Conservation (phyloP, 2,113 vertebrate genomes). For the Verasper variegatus region DNA sequence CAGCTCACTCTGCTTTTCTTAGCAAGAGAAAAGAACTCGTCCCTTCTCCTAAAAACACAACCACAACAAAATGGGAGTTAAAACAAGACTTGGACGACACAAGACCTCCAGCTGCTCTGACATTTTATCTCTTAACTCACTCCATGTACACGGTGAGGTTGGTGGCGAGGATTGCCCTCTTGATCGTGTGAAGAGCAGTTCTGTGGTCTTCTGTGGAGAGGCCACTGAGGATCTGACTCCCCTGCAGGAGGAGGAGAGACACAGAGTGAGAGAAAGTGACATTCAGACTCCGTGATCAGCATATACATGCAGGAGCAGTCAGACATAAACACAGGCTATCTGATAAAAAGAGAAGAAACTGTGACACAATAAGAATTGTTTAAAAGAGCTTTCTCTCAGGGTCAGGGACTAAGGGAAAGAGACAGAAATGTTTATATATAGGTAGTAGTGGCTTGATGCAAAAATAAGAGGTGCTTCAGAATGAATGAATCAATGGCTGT, state of each 20-base stretch:
- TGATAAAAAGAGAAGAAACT: background rate
- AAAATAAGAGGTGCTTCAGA: background rate
- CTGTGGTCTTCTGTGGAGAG: conserved; percentile 90
- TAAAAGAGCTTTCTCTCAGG: too few relatives aligned
- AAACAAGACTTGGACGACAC: background rate
- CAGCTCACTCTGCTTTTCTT: conserved; percentile 86
- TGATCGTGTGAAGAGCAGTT: conserved; percentile 87
- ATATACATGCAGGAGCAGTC: background rate
- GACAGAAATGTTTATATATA: background rate
- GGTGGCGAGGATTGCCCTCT: conserved; percentile 92
- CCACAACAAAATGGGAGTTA: conserved; percentile 5
- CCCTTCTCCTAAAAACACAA: conserved; percentile 68
- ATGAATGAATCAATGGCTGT: background rate
- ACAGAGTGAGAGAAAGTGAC: background rate
- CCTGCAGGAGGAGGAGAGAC: conserved; percentile 75
- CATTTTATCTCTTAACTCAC: conserved; percentile 79
- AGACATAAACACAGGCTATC: background rate
- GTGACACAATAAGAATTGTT: background rate
- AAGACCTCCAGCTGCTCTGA: conserved; percentile 7
- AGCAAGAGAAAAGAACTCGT: conserved; percentile 89
- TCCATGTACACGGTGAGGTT: conserved; percentile 90
- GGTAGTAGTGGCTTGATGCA: background rate
- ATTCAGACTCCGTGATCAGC: background rate
- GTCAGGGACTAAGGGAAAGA: background rate
- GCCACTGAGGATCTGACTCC: conserved; percentile 91